phyloP scores from a whole-genome alignment of 2,888 invertebrate species.

The Cryptophagus acutangulus region DNA sequence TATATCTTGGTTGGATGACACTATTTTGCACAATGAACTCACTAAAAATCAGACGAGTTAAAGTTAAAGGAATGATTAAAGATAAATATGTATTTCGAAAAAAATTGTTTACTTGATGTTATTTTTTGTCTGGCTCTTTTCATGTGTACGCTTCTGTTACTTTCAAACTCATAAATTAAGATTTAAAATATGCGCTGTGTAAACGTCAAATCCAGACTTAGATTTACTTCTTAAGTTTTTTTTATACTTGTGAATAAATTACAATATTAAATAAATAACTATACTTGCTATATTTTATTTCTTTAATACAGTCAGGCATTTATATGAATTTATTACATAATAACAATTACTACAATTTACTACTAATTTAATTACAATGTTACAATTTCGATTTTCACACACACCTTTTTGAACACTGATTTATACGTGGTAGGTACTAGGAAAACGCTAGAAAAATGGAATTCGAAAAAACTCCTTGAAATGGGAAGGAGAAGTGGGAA shows the following conservation, averaged over 20 bases:
- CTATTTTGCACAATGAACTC: slow-evolving; percentile 12
- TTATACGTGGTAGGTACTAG: not conserved
- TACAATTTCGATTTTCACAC: not conserved
- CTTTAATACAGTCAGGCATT: too few relatives aligned
- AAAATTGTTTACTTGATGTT: slow-evolving; percentile 9
- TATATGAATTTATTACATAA: too few relatives aligned
- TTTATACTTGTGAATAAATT: slow-evolving; percentile 40
- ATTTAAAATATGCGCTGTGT: slow-evolving; percentile 43
- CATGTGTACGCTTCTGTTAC: slow-evolving; percentile 18
- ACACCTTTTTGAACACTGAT: too few relatives aligned
- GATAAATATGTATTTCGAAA: slow-evolving; percentile 5
- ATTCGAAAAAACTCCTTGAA: not conserved
- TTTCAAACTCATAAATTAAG: slow-evolving; percentile 38
- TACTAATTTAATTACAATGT: not conserved
- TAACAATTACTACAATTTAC: not conserved
- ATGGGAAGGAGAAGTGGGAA: not conserved
- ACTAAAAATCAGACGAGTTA: slow-evolving; percentile 1
- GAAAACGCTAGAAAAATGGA: not conserved
- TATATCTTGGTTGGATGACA: slow-evolving; percentile 9
- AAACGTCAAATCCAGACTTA: slow-evolving; percentile 39
- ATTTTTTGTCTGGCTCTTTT: slow-evolving; percentile 20
- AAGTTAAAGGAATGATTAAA: slow-evolving; percentile 1
- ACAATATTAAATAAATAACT: slow-evolving; percentile 41
- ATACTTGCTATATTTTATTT: slow-evolving; percentile 30
- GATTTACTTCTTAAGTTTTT: slow-evolving; percentile 35